These are phyloP conservation scores for Gambusia yucatana DNA, from an alignment of 2,797 vertebrate genomes.

Conservation along the genomic window DNA sequence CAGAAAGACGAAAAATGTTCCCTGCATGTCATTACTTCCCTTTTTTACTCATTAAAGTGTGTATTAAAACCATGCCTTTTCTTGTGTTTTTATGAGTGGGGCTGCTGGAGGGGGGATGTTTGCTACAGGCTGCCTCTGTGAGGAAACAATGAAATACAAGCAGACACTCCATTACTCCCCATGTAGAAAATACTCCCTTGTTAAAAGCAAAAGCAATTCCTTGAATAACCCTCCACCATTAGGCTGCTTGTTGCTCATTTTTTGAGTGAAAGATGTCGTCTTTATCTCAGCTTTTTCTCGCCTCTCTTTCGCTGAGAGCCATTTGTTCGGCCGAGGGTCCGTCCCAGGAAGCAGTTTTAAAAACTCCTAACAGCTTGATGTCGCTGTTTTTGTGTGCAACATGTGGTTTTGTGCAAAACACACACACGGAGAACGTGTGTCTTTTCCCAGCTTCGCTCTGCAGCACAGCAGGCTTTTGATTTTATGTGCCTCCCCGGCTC, in stretches of 20 bases:
- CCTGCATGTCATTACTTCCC: slow-evolving; percentile 51
- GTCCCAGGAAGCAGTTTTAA: slow-evolving; percentile 34
- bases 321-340: slow-evolving; percentile 47
- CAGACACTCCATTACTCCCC: slow-evolving; percentile 56
- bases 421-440: slow-evolving; percentile 21
- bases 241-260: slow-evolving; percentile 29
- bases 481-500: slow-evolving; percentile 58
- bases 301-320: slow-evolving; percentile 27
- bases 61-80: slow-evolving; percentile 44
- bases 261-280: slow-evolving; percentile 53
- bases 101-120: slow-evolving; percentile 39
- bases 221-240: slow-evolving; percentile 40
- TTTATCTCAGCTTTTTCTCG: slow-evolving; percentile 23
- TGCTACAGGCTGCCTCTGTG: slow-evolving; percentile 50
- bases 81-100: slow-evolving; percentile 52
- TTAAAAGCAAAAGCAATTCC: slow-evolving; percentile 62
- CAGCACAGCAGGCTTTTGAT: slow-evolving; percentile 46
- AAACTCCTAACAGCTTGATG: slow-evolving; percentile 39
- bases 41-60: slow-evolving; percentile 61
- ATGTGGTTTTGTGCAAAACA: slow-evolving; percentile 50
- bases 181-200: slow-evolving; percentile 51
- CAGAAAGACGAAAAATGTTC: slow-evolving; percentile 41
- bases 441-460: slow-evolving; percentile 22
- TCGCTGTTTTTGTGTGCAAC: slow-evolving; percentile 22
- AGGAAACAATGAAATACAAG: slow-evolving; percentile 45